A percentile compares a stretch with the other conserved stretches of the same genome.
phyloP scores from a whole-genome alignment of 2,888 invertebrate genomes.

The Folsomia manolachei region DNA sequence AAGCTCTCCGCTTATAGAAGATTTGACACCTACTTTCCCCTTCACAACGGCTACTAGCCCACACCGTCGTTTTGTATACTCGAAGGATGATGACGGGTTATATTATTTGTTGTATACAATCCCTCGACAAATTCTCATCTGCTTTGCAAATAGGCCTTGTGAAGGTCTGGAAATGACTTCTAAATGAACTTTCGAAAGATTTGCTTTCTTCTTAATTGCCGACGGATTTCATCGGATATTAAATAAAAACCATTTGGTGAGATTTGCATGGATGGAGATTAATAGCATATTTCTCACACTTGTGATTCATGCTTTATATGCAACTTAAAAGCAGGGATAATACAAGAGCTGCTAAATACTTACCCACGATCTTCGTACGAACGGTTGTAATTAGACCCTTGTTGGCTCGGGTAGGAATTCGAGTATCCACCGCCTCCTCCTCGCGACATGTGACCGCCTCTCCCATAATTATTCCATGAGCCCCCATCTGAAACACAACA shows the following conservation, averaged over 20 bases:
- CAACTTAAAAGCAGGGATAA: neutral
- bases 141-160: constrained; percentile 7
- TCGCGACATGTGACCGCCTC: constrained; percentile 39
- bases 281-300: too few species aligned
- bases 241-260: too few species aligned
- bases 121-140: neutral
- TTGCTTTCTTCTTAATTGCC: constrained; percentile 17
- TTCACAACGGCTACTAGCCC: constrained; percentile 30
- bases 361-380: constrained; percentile 28
- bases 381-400: constrained; percentile 27
- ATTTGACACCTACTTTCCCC: too few species aligned
- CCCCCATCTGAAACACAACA: constrained; percentile 20
- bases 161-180: constrained; percentile 28
- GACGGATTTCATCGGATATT: too few species aligned
- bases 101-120: neutral
- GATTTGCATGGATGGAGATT: too few species aligned
- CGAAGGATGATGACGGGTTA: constrained; percentile 17
- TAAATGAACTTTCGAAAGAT: constrained; percentile 14
- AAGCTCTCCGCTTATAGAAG: constrained; percentile 31
- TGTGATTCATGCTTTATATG: too few species aligned
- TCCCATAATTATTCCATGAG: constrained; percentile 27
- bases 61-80: too few species aligned
- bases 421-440: constrained; percentile 45
- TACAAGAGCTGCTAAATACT: too few species aligned
- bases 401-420: constrained; percentile 48